Conservation (phyloP, 2,797 vertebrate species). For the Spatula clypeata region DNA sequence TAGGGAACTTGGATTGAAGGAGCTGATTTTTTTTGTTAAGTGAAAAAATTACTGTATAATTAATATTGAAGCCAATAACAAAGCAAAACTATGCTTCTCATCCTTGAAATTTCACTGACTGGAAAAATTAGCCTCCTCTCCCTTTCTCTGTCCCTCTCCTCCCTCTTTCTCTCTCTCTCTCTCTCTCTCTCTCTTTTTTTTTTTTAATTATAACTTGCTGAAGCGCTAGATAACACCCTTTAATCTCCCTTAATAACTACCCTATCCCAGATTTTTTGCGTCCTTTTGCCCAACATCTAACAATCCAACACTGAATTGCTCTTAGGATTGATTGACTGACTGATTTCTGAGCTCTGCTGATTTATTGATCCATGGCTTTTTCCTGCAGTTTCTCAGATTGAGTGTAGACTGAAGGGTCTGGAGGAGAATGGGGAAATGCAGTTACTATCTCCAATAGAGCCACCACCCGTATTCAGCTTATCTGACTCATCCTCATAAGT, state of each 20-base stretch:
- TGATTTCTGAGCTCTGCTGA: constrained; percentile 70
- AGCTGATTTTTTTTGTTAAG: constrained; percentile 69
- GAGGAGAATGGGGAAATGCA: background rate
- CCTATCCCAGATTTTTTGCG: constrained; percentile 76
- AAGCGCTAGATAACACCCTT: constrained; percentile 80
- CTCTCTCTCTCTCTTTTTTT: background rate
- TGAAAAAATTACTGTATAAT: constrained; percentile 77
- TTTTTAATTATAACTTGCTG: constrained; percentile 82
- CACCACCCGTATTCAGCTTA: background rate
- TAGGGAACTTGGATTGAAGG: constrained; percentile 66
- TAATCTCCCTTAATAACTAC: constrained; percentile 86
- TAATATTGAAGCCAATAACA: constrained; percentile 79
- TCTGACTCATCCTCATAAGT: background rate
- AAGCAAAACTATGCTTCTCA: constrained; percentile 76
- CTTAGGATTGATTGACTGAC: constrained; percentile 78
- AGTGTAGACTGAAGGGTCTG: background rate
- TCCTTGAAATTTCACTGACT: constrained; percentile 82
- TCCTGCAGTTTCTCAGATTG: background rate
- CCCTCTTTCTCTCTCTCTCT: too few species aligned
- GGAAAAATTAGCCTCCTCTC: constrained; percentile 79
- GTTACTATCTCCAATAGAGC: background rate
- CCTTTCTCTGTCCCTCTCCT: fast-evolving
- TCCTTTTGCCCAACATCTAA: constrained; percentile 76
- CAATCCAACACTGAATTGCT: constrained; percentile 78
- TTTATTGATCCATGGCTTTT: constrained; percentile 49